phyloP scores from a whole-genome alignment of 2,888 invertebrate genomes.

The Eupeodes luniger region DNA sequence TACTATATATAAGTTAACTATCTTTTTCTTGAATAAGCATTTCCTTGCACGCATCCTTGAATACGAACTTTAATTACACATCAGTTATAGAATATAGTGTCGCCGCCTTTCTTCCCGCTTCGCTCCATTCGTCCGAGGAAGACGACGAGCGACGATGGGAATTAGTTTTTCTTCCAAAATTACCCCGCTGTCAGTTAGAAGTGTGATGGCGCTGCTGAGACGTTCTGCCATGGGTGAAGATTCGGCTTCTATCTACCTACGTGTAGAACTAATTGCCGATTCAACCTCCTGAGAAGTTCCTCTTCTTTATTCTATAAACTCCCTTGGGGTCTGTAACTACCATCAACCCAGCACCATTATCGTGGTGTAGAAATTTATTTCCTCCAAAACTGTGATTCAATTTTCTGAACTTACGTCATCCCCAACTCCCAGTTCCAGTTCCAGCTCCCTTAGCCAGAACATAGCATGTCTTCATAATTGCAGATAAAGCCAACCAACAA shows the following conservation, averaged over 20 bases:
- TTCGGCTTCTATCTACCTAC: constrained; percentile 24
- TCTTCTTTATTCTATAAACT: constrained; percentile 1
- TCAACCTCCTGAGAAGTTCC: constrained; percentile 55
- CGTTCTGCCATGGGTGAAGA: neutral
- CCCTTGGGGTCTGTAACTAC: constrained; percentile 45
- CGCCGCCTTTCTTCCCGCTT: neutral
- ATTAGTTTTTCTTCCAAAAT: constrained; percentile 55
- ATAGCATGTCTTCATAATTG: constrained; percentile 59
- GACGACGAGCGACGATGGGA: constrained; percentile 40
- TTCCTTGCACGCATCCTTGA: constrained; percentile 69
- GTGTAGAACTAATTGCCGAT: constrained; percentile 64
- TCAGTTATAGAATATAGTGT: constrained; percentile 39
- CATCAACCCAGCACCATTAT: neutral
- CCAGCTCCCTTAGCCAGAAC: neutral
- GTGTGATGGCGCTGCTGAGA: neutral
- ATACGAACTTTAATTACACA: constrained; percentile 73
- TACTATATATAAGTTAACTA: neutral
- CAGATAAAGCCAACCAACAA: constrained; percentile 65
- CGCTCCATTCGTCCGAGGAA: neutral
- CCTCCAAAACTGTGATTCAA: constrained; percentile 68
- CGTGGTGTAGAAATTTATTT: constrained; percentile 59
- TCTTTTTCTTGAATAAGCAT: constrained; percentile 47
- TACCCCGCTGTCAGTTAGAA: neutral
- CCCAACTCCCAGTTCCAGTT: constrained; percentile 1
- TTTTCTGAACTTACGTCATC: constrained; percentile 68